phyloP scores from a whole-genome alignment of 2,888 invertebrate species.

The Patella caerulea region DNA sequence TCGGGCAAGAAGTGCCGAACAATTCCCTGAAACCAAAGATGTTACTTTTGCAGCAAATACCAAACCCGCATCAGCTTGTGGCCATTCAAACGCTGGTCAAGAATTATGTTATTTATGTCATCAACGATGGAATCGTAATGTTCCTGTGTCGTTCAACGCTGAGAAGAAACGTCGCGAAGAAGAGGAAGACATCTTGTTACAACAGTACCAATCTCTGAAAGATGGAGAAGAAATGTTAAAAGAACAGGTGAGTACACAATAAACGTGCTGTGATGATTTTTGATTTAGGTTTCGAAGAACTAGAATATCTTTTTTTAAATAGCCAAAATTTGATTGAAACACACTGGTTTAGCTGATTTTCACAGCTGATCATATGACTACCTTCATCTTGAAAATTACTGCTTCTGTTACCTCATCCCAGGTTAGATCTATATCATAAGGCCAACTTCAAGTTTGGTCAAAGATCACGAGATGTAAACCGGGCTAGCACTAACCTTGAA shows the following conservation, averaged over 20 bases:
- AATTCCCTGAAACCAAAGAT: slow-evolving; percentile 37
- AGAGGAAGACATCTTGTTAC: slow-evolving; percentile 68
- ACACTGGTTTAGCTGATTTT: no score
- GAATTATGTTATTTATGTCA: slow-evolving; percentile 72
- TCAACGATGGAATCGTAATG: slow-evolving; percentile 69
- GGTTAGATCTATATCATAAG: no score
- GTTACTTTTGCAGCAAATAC: neutral
- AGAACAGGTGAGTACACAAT: slow-evolving; percentile 47
- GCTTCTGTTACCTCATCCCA: no score
- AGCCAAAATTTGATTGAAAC: no score
- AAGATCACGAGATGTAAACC: no score
- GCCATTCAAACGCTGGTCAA: slow-evolving; percentile 70
- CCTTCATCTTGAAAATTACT: no score
- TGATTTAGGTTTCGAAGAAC: no score
- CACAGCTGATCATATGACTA: no score
- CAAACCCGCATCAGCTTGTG: slow-evolving; percentile 54
- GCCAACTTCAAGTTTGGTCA: no score
- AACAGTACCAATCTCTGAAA: slow-evolving; percentile 69
- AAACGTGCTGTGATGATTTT: no score
- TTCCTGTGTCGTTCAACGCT: slow-evolving; percentile 69
- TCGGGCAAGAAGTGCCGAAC: slow-evolving; percentile 52
- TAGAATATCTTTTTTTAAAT: no score
- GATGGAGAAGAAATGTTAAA: slow-evolving; percentile 67
- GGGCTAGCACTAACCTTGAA: no score
- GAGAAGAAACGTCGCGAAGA: slow-evolving; percentile 63